Conservation (phyloP, 2,113 vertebrate species). For the Leucosticte australis region DNA sequence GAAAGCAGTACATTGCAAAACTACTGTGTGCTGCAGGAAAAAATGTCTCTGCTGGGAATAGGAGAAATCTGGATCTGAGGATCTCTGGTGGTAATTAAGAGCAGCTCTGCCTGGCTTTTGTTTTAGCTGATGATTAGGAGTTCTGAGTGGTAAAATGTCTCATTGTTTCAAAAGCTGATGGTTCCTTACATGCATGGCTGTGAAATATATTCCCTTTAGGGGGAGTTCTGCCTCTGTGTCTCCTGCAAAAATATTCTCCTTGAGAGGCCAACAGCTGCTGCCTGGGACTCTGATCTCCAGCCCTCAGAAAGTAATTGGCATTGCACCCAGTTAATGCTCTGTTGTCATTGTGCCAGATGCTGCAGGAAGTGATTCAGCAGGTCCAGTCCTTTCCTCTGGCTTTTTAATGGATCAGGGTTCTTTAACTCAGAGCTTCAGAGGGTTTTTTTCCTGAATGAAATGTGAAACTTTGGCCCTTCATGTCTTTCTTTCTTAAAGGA, state of each 20-base stretch:
- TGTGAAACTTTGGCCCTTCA: not conserved
- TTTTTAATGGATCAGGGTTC: not conserved
- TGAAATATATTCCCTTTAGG: not conserved
- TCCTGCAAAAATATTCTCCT: not conserved
- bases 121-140: not conserved
- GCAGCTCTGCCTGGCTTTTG: not conserved
- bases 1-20: not conserved
- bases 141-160: not conserved
- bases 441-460: not conserved
- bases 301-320: not conserved
- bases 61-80: not conserved
- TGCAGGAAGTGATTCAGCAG: conserved; percentile 48
- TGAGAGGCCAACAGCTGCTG: not conserved
- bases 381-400: not conserved
- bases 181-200: not conserved
- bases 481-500: not conserved
- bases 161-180: not conserved
- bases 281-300: not conserved
- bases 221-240: not conserved
- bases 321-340: not conserved
- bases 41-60: not conserved
- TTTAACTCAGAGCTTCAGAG: not conserved
- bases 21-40: not conserved
- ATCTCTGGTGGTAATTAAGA: not conserved
- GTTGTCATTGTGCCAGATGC: not conserved